Evolutionary conservation across 64 coral and sea anemone species (phyloP).

Genomic region (Cladopsammia gracilis): DNA sequence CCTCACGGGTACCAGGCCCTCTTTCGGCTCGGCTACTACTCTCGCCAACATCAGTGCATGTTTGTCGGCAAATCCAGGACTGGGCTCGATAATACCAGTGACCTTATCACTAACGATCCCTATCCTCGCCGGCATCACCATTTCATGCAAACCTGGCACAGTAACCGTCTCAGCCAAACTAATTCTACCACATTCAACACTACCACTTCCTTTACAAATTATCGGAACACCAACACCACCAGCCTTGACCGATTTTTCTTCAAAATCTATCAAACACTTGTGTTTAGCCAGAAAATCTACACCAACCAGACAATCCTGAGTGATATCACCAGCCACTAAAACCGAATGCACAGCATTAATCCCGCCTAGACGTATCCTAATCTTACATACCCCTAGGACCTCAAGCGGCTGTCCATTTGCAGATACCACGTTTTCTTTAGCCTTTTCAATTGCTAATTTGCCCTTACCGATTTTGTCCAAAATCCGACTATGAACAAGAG

Average conservation of each 20-base stretch:
- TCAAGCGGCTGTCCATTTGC: constrained; percentile 46
- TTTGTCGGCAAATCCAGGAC: not conserved
- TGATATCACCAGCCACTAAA: constrained; percentile 11
- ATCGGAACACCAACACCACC: constrained; percentile 5
- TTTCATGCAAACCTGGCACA: constrained; percentile 59
- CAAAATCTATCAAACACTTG: constrained; percentile 39
- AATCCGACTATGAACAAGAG: constrained; percentile 17
- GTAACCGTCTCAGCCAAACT: constrained; percentile 63
- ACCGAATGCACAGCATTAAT: constrained; percentile 22
- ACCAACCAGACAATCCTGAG: constrained; percentile 56
- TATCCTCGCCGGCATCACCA: constrained; percentile 37
- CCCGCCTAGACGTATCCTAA: not conserved
- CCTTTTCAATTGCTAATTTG: not conserved
- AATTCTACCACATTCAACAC: constrained; percentile 39
- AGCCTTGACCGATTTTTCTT: not conserved
- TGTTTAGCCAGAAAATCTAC: constrained; percentile 47
- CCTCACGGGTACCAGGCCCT: constrained; percentile 32
- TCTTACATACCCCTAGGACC: constrained; percentile 17
- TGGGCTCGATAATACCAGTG: not conserved
- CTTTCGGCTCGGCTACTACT: constrained; percentile 18
- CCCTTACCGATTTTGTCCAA: constrained; percentile 9
- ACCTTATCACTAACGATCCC: not conserved
- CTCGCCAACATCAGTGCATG: constrained; percentile 14
- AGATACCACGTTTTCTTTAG: constrained; percentile 23
- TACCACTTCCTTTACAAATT: not conserved